These are phyloP conservation scores for Pseudomyrmex flavicornis DNA, from an alignment of 1,140 invertebrate genomes.

Conservation along the genomic window DNA sequence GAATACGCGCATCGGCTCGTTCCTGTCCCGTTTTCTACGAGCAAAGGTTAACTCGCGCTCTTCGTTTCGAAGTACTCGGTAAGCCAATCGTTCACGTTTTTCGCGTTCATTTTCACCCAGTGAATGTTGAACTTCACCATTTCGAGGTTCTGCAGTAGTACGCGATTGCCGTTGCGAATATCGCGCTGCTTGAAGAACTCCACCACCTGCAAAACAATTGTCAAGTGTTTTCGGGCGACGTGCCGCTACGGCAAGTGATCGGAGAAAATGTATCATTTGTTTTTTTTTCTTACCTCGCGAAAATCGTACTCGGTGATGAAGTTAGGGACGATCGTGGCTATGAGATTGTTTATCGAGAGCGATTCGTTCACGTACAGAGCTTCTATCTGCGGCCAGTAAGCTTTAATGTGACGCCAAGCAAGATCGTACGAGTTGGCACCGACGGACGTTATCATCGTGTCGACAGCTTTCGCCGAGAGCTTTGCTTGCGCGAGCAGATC, in stretches of 20 bases:
- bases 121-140: slow-evolving; percentile 92
- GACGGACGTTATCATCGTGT: slow-evolving; percentile 88
- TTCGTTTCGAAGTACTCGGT: slow-evolving; percentile 81
- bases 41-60: slow-evolving; percentile 69
- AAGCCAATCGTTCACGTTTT: slow-evolving; percentile 87
- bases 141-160: slow-evolving; percentile 91
- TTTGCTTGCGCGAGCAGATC: slow-evolving; percentile 86
- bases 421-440: slow-evolving; percentile 90
- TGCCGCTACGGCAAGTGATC: no score
- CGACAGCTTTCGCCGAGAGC: slow-evolving; percentile 87
- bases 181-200: slow-evolving; percentile 89
- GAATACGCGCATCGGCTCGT: slow-evolving; percentile 35
- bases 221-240: neutral
- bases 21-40: slow-evolving; percentile 58
- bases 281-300: slow-evolving; percentile 86
- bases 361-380: slow-evolving; percentile 89
- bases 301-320: slow-evolving; percentile 89
- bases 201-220: slow-evolving; percentile 81
- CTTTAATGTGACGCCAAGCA: slow-evolving; percentile 92
- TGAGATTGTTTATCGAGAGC: slow-evolving; percentile 89
- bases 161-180: slow-evolving; percentile 88
- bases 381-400: slow-evolving; percentile 89
- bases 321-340: slow-evolving; percentile 89
- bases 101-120: slow-evolving; percentile 90
- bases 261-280: neutral